phyloP scores from a whole-genome alignment of 2,113 vertebrate species.

The Phalacrocorax pelagicus region DNA sequence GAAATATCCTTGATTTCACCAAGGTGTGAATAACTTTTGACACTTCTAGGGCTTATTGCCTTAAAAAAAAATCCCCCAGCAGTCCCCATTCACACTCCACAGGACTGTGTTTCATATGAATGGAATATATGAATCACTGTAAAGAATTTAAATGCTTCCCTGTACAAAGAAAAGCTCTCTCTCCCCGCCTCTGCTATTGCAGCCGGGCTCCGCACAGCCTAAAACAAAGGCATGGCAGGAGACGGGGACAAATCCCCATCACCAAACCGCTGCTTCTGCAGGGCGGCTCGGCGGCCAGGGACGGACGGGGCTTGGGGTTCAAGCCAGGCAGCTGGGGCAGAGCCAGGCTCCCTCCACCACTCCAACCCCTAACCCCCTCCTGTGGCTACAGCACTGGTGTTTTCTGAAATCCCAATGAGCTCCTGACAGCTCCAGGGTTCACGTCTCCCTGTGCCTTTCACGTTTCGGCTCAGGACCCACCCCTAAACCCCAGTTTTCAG shows the following conservation, averaged over 20 bases:
- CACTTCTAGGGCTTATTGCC: conserved; percentile 52
- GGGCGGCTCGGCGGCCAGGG: background rate
- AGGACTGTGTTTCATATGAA: conserved; percentile 51
- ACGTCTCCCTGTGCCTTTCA: background rate
- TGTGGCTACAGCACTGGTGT: background rate
- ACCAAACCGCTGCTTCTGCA: background rate
- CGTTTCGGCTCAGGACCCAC: background rate
- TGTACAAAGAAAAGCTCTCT: conserved; percentile 42
- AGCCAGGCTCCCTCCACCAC: background rate
- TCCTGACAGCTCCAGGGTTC: background rate
- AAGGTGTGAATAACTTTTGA: conserved; percentile 68
- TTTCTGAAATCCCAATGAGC: fast-evolving
- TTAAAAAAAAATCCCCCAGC: conserved; percentile 27
- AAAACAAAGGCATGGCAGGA: conserved; percentile 55
- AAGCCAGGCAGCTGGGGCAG: background rate
- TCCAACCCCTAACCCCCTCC: background rate
- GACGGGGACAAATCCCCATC: background rate
- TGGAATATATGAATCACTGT: conserved; percentile 71
- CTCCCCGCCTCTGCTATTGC: conserved; percentile 1
- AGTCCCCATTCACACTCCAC: conserved; percentile 49
- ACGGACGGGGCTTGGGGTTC: background rate
- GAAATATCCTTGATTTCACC: conserved; percentile 59
- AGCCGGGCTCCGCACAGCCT: background rate
- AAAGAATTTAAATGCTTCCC: conserved; percentile 57
- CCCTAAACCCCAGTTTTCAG: background rate